Evolutionary conservation across 2,113 vertebrate genomes (phyloP), one percentile per base, ranked within the genome.

Genomic region (Nothocercus nigrocapillus): DNA sequence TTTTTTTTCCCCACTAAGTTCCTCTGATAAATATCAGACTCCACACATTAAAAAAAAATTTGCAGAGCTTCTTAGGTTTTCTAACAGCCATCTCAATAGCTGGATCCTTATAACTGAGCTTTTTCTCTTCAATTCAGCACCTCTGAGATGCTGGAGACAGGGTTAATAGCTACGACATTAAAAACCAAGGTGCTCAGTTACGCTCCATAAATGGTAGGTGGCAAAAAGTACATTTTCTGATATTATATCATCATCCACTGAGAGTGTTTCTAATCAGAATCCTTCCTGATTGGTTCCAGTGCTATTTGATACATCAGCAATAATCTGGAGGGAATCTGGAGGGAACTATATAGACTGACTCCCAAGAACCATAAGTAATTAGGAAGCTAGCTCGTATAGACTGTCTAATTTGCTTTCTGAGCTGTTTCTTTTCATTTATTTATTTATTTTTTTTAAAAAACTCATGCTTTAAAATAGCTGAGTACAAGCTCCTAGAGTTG

Each of bases 121-220:
- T 87, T 93, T 92, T 69, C 21, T 94, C 45, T 75, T 61, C 51
- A 75, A 67, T 90, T 92, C 61, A 72, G 3, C 16, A 78, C 9
- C 10, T 56, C 61, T 84, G 78, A 61, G 18, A 81, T 62, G 49
- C 2, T 69, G 27, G 44, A 56, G 11, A 25, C 12, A 30, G 61
- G 45, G 61, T 93, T 81, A 92, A 84, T 68, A 75, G 80, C 86
- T 95, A 75, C 40, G 68, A 44, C 79, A 34, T 92, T 88, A 75
- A 68, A 67, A 64, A 81, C 24, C 49, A 28, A 86, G 45, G 20
- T 56, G 9, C 9, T 70, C 6, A 8, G 40, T 70, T 45, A 67
- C 1, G 4, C n/a, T 84, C 22, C 42, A 78, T 32, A 75, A 64
- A 24, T 72, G 78, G 34, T 44, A 84, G 42, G 44, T 69, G 58